These are phyloP conservation scores for Chloebia gouldiae DNA, from an alignment of 2,113 vertebrate genomes.

Conservation along the genomic window DNA sequence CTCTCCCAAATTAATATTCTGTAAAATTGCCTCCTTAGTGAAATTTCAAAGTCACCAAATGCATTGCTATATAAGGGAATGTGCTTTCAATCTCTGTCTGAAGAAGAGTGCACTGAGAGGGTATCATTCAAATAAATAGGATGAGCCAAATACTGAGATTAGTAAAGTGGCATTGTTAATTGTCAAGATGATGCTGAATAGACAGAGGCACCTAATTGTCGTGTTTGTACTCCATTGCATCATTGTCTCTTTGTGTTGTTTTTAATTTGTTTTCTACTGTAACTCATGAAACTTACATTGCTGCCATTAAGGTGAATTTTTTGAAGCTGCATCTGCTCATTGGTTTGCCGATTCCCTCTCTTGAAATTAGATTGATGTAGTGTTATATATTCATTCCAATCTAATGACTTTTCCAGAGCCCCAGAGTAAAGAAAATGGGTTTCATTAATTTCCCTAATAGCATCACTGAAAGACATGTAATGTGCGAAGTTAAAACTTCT, in stretches of 20 bases:
- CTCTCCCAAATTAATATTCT: not conserved
- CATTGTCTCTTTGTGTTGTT: constrained; percentile 59
- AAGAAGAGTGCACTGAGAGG: not conserved
- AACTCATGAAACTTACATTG: constrained; percentile 64
- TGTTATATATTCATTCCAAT: constrained; percentile 69
- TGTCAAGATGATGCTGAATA: constrained; percentile 53
- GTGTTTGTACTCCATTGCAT: constrained; percentile 50
- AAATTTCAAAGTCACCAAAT: constrained; percentile 20
- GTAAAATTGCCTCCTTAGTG: not conserved
- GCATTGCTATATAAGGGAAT: not conserved
- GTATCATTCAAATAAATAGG: constrained; percentile 27
- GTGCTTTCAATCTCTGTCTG: not conserved
- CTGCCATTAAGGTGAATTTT: constrained; percentile 65
- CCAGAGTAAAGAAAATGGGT: constrained; percentile 67
- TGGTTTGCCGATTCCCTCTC: constrained; percentile 61
- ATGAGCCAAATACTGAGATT: constrained; percentile 8
- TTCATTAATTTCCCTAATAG: constrained; percentile 74
- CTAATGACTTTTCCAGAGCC: constrained; percentile 68
- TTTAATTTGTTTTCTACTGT: constrained; percentile 69
- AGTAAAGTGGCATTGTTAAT: constrained; percentile 50
- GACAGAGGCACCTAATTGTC: constrained; percentile 37
- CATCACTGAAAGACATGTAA: constrained; percentile 64
- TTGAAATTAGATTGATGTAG: constrained; percentile 72
- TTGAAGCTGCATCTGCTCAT: constrained; percentile 54
- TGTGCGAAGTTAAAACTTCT: constrained; percentile 52